These are phyloP conservation scores for Pyxicephalus adspersus DNA, from an alignment of 2,113 vertebrate species.

Conservation along the genomic window DNA sequence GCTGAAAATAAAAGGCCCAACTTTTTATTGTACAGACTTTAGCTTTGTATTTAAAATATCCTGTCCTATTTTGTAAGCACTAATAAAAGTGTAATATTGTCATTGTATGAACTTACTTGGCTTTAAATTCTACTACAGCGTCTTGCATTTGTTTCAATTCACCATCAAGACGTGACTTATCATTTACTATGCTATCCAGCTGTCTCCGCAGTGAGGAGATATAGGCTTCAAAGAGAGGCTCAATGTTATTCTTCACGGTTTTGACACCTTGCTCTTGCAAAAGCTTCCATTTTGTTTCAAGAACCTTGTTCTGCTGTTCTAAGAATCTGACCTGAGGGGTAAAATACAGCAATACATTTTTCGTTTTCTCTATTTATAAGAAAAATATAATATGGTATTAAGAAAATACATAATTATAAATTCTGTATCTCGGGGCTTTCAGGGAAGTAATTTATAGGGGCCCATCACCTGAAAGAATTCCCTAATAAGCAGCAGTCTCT, in stretches of 20 bases:
- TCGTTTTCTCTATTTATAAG: too few species aligned
- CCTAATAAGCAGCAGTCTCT: too few species aligned
- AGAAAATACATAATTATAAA: too few species aligned
- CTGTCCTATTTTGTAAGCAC: too few species aligned
- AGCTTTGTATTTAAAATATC: too few species aligned
- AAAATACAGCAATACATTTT: not conserved
- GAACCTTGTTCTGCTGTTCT: constrained; percentile 69
- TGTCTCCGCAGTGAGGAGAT: constrained; percentile 73
- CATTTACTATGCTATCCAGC: constrained; percentile 77
- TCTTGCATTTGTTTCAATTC: constrained; percentile 81
- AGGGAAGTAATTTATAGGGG: too few species aligned
- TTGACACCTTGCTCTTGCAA: constrained; percentile 68
- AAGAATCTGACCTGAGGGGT: constrained; percentile 64
- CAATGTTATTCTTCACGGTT: constrained; percentile 68
- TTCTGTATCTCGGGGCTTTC: too few species aligned
- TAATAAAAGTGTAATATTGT: too few species aligned
- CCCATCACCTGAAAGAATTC: too few species aligned
- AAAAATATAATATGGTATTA: too few species aligned
- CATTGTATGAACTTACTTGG: constrained; percentile 71
- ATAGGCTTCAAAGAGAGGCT: constrained; percentile 79
- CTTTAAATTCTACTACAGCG: constrained; percentile 69
- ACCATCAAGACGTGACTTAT: constrained; percentile 72
- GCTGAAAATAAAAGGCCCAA: too few species aligned
- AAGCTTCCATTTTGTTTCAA: constrained; percentile 73
- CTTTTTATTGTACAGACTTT: too few species aligned